phyloP scores from a whole-genome alignment of 2,113 vertebrate genomes.

The Patagioenas fasciata region DNA sequence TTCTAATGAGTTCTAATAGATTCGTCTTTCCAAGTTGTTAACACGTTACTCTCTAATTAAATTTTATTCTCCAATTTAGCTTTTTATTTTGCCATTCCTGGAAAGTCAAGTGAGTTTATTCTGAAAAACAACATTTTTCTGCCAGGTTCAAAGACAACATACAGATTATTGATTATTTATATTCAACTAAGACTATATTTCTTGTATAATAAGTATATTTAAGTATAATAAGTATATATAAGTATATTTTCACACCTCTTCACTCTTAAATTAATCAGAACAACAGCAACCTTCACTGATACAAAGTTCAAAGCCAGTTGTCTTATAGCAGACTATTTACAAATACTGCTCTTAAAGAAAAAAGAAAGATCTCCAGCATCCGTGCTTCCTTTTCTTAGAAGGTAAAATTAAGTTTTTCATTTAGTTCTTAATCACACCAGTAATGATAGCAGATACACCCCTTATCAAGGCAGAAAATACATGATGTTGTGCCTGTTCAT shows the following conservation, averaged over 20 bases:
- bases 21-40: background rate
- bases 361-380: background rate
- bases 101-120: background rate
- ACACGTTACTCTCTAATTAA: background rate
- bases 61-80: background rate
- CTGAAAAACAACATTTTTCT: background rate
- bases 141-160: background rate
- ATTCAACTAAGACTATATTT: background rate
- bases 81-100: background rate
- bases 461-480: conserved; percentile 15
- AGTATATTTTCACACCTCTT: background rate
- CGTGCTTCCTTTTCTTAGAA: background rate
- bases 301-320: background rate
- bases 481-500: conserved; percentile 8
- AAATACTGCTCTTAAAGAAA: background rate
- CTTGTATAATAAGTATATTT: background rate
- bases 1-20: background rate
- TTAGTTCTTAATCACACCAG: background rate
- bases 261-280: background rate
- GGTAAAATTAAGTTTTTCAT: background rate
- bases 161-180: background rate
- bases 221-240: background rate
- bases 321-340: background rate
- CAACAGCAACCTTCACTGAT: background rate
- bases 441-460: background rate